phyloP scores from a whole-genome alignment of 2,113 vertebrate species.

The Mesoclemmys tuberculata region DNA sequence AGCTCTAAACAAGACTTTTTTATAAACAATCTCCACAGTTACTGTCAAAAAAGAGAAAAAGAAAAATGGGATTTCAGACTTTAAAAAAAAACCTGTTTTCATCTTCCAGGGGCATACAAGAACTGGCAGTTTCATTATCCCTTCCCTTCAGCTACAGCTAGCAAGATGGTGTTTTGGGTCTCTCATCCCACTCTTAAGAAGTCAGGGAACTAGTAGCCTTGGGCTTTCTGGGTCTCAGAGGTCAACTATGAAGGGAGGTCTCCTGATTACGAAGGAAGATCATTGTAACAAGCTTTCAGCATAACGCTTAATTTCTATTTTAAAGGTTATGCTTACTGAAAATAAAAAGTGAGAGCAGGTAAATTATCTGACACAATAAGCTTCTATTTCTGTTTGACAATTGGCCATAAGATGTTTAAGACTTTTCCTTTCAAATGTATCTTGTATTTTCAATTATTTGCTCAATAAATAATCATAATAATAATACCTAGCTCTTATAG shows the following conservation, averaged over 20 bases:
- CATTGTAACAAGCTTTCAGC: not conserved
- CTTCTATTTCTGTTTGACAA: not conserved
- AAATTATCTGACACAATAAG: not conserved
- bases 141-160: not conserved
- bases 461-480: not conserved
- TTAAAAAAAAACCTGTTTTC: not conserved
- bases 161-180: not conserved
- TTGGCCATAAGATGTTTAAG: not conserved
- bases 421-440: not conserved
- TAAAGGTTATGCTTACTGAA: not conserved
- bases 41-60: not conserved
- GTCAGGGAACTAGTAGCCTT: rapidly evolving
- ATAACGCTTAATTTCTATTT: not conserved
- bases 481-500: rapidly evolving
- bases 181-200: not conserved
- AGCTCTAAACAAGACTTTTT: not conserved
- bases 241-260: not conserved
- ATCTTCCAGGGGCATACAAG: not conserved
- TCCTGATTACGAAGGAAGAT: not conserved
- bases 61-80: not conserved
- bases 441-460: not conserved
- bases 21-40: not conserved
- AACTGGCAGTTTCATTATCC: not conserved
- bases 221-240: not conserved
- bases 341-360: not conserved